Base-by-base conservation (phyloP, 2,888 invertebrate species). In the Drosophila meridionalis region DNA sequence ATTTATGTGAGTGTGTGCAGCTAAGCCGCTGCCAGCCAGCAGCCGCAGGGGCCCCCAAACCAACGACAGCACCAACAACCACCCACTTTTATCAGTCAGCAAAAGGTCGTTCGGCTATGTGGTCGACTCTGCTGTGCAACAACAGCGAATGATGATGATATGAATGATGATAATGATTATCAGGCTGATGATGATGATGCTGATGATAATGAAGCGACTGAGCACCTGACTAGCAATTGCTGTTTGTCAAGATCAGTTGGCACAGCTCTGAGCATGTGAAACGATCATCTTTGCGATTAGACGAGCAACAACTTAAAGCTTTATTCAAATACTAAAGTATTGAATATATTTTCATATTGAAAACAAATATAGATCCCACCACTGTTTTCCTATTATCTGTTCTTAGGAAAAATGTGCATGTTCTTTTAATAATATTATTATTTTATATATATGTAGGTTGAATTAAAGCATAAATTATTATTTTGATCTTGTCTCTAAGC, bases 1-100 rank as follows among this genome's bases (percentile, higher is more conserved):
- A 62, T 66, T 69, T 71, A 57, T 53, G 62, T 58, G 34, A 66
- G 43, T 74, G 74, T 78, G 70, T 69, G 70, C 56, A 67, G 76
- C 89, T 87, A 81, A 85, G 87, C 87, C 82, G 79, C 79, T 73
- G 76, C 76, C 81, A 77, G 76, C 76, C 70, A 75, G 66, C 82
- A 72, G 71, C 80, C 80, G 40, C 76, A 80, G 56, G 70, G 72
- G 62, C 70, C 70, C 75, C 80, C 72, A 66, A 64, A 47, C 60
- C 66, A 77, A 40, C 65, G 63, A 71, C 79, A 65, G 58, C 67
- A 62, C 66, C 83, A 83, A 79, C 89, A 62, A 68, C 83, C 87
- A 79, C 89, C 89, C 90, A 89, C 75, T 84, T 85, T 87, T 87
- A 87, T 89, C 87, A 85, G 90, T 87, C 85, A 85, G 82, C 82